Base-by-base conservation (phyloP, 2,113 vertebrate genomes). In the Entomyzon cyanotis region DNA sequence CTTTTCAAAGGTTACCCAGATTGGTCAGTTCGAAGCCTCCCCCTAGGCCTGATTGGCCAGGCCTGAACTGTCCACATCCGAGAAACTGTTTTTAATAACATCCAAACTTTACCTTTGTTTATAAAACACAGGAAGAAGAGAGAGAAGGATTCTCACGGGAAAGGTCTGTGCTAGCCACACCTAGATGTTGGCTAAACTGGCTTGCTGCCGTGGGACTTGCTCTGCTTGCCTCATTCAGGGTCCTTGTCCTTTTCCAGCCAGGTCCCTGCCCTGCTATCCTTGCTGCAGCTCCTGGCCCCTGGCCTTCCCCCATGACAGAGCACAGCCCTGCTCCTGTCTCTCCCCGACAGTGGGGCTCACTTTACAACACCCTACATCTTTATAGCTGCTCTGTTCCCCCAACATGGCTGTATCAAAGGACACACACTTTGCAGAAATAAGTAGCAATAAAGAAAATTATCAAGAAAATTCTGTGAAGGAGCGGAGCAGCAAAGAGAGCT, bases 201-300 rank as follows among this genome's bases (percentile, higher is more conserved):
- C 3, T 70, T 50, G 42, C 24, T 47, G 28, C 31, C 25, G 4
- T 10, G 46, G 28, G 25, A 15, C 28, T 74, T 46, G 20, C 15
- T 53, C 31, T 74, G n/a, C 15, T 62, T 5, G 2, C 8, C 8
- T 81, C 31, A 16, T 8, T n/a, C 14, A 6, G n/a, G 8, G 6
- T 37, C 52, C 0, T 0, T 10, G 15, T 39, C 11, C 31, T 52
- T 46, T 65, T 20, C 37, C 19, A 49, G 17, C 2, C 1, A 2
- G 15, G 16, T 58, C 25, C 23, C n/a, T 53, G 41, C 23, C 41
- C 53, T 70, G 28, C 9, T 11, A 50, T 12, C 24, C 42, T 27
- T 55, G 14, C n/a, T 49, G 21, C 28, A 65, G 22, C 13, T 56
- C 0, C 0, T 7, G 10, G n/a, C 31, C 58, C 28, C 35, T 4